Percentiles rank a stretch among this genome's conserved stretches.
phyloP scores from a whole-genome alignment of 2,888 invertebrate species.

The Baronia brevicornis region DNA sequence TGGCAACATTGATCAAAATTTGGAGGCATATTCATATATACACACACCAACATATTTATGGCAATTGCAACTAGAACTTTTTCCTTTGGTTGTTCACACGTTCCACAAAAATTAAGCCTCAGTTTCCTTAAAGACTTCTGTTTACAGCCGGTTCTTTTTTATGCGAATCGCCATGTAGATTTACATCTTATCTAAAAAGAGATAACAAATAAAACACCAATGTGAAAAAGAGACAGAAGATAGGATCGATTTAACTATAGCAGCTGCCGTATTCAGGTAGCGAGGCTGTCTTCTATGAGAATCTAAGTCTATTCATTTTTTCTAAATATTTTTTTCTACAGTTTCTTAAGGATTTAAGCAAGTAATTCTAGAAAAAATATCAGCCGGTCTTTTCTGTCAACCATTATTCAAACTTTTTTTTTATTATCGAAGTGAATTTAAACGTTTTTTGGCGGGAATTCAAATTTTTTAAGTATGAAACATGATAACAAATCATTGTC shows the following conservation, averaged over 20 bases:
- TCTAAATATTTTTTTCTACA: slow-evolving; percentile 28
- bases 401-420: slow-evolving; percentile 1
- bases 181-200: slow-evolving; percentile 38
- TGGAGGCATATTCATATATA: too few relatives aligned
- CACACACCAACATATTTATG: too few relatives aligned
- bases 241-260: slow-evolving; percentile 52
- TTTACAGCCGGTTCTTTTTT: slow-evolving; percentile 6
- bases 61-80: too few relatives aligned
- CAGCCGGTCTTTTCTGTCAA: slow-evolving; percentile 6
- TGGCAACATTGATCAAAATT: too few relatives aligned
- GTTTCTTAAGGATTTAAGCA: slow-evolving; percentile 9
- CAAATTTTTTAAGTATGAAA: too few relatives aligned
- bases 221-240: slow-evolving; percentile 32
- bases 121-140: too few relatives aligned
- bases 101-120: too few relatives aligned
- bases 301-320: slow-evolving; percentile 45
- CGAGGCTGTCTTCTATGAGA: slow-evolving; percentile 34
- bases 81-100: too few relatives aligned
- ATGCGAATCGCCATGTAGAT: slow-evolving; percentile 26
- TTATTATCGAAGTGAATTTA: not conserved
- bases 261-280: slow-evolving; percentile 67
- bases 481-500: too few relatives aligned
- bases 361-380: slow-evolving; percentile 9
- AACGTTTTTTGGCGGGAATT: not conserved
- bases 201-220: slow-evolving; percentile 22